Conservation (phyloP, 2,888 invertebrate genomes). For the Microchrysa polita region DNA sequence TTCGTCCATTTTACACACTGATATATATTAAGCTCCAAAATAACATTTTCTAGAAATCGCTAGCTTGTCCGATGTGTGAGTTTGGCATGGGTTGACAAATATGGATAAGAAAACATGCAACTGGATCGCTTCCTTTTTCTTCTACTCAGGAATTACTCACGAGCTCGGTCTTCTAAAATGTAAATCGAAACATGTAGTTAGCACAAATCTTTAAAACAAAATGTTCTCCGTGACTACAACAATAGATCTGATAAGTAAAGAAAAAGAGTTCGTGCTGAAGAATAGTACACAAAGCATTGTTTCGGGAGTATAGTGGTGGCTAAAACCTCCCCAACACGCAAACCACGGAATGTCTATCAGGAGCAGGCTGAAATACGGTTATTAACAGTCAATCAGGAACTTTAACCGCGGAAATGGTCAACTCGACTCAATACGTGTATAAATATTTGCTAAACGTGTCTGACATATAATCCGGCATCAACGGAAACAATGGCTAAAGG, state of each 20-base stretch:
- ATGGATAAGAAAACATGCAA: too few species aligned
- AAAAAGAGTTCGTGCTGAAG: background rate
- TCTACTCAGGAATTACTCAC: too few species aligned
- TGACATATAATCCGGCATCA: constrained; percentile 55
- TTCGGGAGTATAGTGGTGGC: background rate
- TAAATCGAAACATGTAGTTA: too few species aligned
- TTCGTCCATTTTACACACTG: too few species aligned
- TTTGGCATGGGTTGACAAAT: too few species aligned
- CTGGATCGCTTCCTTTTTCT: too few species aligned
- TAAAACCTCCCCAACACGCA: background rate
- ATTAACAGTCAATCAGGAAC: constrained; percentile 56
- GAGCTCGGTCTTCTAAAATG: too few species aligned
- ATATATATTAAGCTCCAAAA: too few species aligned
- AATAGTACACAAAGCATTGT: background rate
- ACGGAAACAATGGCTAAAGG: constrained; percentile 36
- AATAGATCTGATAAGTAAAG: background rate
- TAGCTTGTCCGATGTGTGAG: too few species aligned
- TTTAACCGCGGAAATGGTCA: constrained; percentile 49
- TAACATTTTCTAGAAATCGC: too few species aligned
- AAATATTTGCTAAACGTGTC: constrained; percentile 64
- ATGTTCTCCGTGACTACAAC: constrained; percentile 10
- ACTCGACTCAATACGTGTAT: constrained; percentile 57
- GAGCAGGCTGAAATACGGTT: constrained; percentile 36
- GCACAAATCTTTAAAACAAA: constrained; percentile 5
- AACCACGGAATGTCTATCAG: background rate